These are phyloP conservation scores for Narcine bancroftii DNA, from an alignment of 2,113 vertebrate genomes.

Conservation along the genomic window DNA sequence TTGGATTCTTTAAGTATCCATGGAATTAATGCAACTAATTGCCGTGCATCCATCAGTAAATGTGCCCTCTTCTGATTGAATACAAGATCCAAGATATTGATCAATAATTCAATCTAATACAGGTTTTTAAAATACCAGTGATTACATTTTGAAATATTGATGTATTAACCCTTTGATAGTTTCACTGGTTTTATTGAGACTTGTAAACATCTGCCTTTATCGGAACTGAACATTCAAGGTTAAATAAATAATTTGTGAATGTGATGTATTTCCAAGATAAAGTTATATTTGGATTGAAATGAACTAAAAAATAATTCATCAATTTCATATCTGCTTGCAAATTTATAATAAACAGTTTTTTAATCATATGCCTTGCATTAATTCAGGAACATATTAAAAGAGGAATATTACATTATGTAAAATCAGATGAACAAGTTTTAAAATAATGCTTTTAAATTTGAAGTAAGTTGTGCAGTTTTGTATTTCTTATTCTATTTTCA, in stretches of 20 bases:
- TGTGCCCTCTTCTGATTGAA: neutral
- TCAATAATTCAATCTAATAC: neutral
- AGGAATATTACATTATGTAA: neutral
- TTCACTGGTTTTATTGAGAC: neutral
- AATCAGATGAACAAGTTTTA: too few relatives aligned
- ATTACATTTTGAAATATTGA: conserved; percentile 4
- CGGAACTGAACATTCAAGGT: neutral
- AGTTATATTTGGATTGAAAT: neutral
- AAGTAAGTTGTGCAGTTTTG: neutral
- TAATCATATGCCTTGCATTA: neutral
- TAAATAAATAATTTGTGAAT: neutral
- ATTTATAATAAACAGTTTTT: neutral
- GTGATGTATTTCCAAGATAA: neutral
- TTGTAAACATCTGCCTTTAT: neutral
- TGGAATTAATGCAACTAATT: neutral
- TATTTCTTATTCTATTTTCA: neutral
- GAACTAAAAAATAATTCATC: neutral
- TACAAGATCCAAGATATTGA: neutral
- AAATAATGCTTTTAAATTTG: neutral
- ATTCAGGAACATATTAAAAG: neutral
- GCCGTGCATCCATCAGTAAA: neutral
- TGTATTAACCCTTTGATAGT: neutral
- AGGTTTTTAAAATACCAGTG: neutral
- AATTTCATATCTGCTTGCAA: neutral
- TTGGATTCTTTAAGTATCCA: neutral